phyloP scores from a whole-genome alignment of 2,797 vertebrate genomes.

The Glossophaga mutica region DNA sequence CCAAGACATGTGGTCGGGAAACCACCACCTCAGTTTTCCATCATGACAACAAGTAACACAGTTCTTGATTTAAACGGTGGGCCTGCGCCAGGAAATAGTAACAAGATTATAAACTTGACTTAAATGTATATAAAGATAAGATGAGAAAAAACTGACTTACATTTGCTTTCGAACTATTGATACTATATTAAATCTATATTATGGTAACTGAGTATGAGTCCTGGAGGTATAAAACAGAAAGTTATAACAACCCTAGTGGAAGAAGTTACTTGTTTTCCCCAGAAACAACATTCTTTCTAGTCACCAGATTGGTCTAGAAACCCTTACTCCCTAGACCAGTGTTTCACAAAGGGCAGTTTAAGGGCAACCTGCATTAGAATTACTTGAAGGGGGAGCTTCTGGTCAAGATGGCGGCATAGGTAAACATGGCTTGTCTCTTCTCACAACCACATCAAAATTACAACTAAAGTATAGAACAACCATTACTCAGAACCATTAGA shows the following conservation, averaged over 20 bases:
- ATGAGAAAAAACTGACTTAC: not conserved
- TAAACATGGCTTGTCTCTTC: no score
- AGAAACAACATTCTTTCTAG: conserved; percentile 1
- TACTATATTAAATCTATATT: not conserved
- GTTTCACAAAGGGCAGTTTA: not conserved
- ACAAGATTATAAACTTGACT: not conserved
- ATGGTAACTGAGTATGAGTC: not conserved
- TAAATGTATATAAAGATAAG: conserved; percentile 1
- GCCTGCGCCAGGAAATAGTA: not conserved
- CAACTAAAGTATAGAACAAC: no score
- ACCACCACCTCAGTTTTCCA: not conserved
- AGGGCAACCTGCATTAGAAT: not conserved
- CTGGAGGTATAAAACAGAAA: not conserved
- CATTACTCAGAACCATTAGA: no score
- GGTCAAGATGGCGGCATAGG: no score
- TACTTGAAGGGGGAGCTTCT: not conserved
- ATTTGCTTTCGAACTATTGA: not conserved
- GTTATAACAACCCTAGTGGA: not conserved
- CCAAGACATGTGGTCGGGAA: not conserved
- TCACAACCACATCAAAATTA: no score
- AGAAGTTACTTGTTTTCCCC: not conserved
- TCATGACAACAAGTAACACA: not conserved
- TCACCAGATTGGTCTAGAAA: not conserved
- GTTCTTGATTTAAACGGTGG: not conserved
- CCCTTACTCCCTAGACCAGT: not conserved